A percentile compares a stretch with the other conserved stretches of the same genome.
These are phyloP conservation scores for Poeciliopsis gracilis DNA, from an alignment of 2,797 vertebrate genomes.

Conservation along the genomic window DNA sequence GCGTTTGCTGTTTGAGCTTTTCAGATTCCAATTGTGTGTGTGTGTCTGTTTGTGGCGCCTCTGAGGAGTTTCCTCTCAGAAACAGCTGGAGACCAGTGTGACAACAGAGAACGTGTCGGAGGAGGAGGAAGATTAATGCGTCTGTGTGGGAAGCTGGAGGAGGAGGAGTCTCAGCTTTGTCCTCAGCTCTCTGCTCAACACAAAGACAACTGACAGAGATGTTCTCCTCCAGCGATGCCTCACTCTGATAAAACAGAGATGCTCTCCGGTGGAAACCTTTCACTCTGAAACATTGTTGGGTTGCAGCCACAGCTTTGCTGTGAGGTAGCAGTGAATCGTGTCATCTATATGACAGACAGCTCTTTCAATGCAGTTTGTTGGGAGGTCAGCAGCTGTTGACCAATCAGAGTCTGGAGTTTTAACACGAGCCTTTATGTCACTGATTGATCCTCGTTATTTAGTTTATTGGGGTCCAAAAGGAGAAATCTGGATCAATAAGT, in stretches of 20 bases:
- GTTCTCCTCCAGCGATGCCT: constrained; percentile 3
- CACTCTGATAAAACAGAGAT: constrained; percentile 12
- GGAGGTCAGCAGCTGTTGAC: not conserved
- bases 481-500: not conserved
- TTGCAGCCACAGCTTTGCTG: not conserved
- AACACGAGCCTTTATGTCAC: not conserved
- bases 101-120: not conserved
- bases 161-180: constrained; percentile 6
- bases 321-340: not conserved
- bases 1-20: not conserved
- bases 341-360: not conserved
- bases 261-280: not conserved
- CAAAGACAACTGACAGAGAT: constrained; percentile 8
- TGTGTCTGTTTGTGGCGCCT: not conserved
- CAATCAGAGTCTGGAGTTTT: not conserved
- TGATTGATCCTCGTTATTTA: not conserved
- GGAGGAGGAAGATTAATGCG: constrained; percentile 45
- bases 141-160: constrained; percentile 29
- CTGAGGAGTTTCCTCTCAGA: not conserved
- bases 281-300: not conserved
- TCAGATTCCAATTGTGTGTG: no score
- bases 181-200: constrained; percentile 15
- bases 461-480: not conserved
- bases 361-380: not conserved
- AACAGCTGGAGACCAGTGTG: constrained; percentile 45